phyloP scores from a whole-genome alignment of 2,797 vertebrate genomes.

The Artibeus jamaicensis region DNA sequence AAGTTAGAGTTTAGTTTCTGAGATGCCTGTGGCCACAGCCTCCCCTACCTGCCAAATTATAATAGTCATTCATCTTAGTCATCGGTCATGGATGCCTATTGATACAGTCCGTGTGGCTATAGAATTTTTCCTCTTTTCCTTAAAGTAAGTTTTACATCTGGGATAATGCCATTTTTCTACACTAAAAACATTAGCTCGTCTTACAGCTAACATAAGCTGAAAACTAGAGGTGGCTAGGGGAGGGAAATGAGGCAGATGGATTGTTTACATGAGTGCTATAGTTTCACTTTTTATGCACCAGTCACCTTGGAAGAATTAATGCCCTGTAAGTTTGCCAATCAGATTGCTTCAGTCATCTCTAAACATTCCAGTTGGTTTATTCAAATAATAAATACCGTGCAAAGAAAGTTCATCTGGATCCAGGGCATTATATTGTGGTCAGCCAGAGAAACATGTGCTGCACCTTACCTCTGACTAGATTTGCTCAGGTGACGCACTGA shows the following conservation, averaged over 20 bases:
- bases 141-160: constrained; percentile 58
- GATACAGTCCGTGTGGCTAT: constrained; percentile 37
- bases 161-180: constrained; percentile 70
- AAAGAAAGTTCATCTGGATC: constrained; percentile 61
- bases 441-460: constrained; percentile 3
- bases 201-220: constrained; percentile 76
- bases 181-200: constrained; percentile 71
- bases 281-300: constrained; percentile 71
- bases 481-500: background rate
- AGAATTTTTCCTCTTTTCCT: constrained; percentile 54
- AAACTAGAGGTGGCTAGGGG: constrained; percentile 70
- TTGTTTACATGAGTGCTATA: constrained; percentile 76
- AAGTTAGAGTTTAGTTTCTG: constrained; percentile 44
- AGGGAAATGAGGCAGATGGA: constrained; percentile 65
- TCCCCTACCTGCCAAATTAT: background rate
- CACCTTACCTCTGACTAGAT: constrained; percentile 53
- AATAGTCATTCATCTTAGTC: constrained; percentile 20
- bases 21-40: background rate
- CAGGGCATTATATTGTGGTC: constrained; percentile 52
- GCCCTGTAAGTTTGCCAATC: constrained; percentile 58
- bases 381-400: constrained; percentile 71
- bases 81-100: constrained; percentile 3
- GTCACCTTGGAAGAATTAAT: constrained; percentile 69
- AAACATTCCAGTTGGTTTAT: constrained; percentile 69
- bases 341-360: constrained; percentile 63